Conservation (phyloP, 2,113 vertebrate genomes). For the Cryptomyrus ogoouensis region DNA sequence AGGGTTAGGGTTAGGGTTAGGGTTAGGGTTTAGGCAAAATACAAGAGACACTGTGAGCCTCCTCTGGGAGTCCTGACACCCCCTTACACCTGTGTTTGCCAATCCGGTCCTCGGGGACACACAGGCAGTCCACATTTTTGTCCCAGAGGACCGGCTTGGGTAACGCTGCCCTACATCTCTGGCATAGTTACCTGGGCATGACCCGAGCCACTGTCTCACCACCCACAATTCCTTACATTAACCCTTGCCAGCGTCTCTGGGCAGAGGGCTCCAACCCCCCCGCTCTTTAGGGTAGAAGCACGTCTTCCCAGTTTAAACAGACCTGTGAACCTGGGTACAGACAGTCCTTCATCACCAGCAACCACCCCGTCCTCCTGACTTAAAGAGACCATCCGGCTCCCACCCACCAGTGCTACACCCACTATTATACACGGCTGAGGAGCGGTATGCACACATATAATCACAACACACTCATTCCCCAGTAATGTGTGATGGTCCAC, state of each 20-base stretch:
- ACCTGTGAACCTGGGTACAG: background rate
- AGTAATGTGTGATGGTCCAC: background rate
- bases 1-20: background rate
- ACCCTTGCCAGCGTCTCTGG: background rate
- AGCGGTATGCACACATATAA: background rate
- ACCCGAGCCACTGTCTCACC: background rate
- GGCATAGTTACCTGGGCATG: background rate
- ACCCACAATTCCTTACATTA: background rate
- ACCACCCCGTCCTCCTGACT: background rate
- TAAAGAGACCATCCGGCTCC: background rate
- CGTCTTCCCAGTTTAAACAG: background rate
- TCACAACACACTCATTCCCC: background rate
- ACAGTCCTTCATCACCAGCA: background rate
- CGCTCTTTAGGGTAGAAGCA: background rate
- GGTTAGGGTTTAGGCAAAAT: background rate
- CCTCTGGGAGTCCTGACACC: background rate
- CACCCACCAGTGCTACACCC: background rate
- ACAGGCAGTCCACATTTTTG: background rate
- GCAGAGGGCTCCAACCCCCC: background rate
- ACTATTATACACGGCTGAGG: background rate
- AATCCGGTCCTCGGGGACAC: background rate
- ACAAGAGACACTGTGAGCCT: background rate
- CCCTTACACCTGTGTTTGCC: background rate
- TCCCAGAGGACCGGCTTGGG: background rate
- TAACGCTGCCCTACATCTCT: background rate